Evolutionary conservation across 2,797 vertebrate genomes (phyloP), one percentile per base, ranked within the genome.

Genomic region (Nasua narica): DNA sequence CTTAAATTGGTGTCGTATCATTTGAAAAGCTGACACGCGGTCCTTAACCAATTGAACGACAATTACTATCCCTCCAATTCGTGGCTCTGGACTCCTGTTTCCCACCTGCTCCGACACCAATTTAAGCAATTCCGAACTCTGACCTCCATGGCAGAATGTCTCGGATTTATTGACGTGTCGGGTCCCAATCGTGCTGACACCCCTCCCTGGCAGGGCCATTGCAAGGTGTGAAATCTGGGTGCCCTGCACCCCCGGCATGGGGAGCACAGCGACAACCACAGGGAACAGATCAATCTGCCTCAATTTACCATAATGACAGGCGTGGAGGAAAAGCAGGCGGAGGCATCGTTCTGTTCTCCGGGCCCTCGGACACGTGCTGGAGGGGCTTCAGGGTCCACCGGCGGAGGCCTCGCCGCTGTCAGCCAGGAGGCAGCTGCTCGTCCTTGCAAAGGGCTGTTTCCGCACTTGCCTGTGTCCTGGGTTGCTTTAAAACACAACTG

Each of bases 61-160:
- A 98, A 98, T 98, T 98, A 97, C 97, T 81, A 94, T 97, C 97
- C 92, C 95, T 87, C 92, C 97, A 97, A 98, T 97, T 95, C 97
- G 93, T 1, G 32, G 85, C 90, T 46, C 97, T 82, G 96, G 96
- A 94, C 87, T 98, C 95, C 88, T 96, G 96, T 98, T 98, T 97
- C 72, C 98, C 98, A 98, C 98, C 98, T 98, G 97, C 90, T 98
- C 93, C 97, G 96, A 96, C 7, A 89, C 97, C 98, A 98, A 98
- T 98, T 98, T 98, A 98, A 98, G 97, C 98, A 98, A 98, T 98
- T 98, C 97, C 97, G 97, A 98, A 98, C 98, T 98, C 96, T 97
- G 70, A 95, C 97, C 97, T 97, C 93, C 0, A 0, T 46, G 60
- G 95, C 97, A 96, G 97, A 97, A 98, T 50, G 82, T 96, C 93